Evolutionary conservation across 2,113 vertebrate genomes (phyloP), one percentile per base, ranked within the genome.

Genomic region (Syngnathus floridae): DNA sequence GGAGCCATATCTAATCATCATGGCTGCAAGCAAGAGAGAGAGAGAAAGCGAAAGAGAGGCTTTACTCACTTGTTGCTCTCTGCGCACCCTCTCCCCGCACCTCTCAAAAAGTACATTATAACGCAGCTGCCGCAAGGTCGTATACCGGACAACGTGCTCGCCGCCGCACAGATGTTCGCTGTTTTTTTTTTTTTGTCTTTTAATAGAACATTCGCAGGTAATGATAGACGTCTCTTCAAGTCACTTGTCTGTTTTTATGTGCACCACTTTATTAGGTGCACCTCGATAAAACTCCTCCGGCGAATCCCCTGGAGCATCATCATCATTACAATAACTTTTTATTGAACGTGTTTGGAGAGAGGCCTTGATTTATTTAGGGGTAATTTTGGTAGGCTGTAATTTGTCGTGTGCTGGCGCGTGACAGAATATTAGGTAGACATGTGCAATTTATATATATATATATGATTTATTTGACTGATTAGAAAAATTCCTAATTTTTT

Each of bases 41-140:
- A 65, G 58, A 35, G 26, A 4, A 22, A 56, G 26, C 5, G 14
- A 16, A 26, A 62, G 63, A 74, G 62, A 66, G 61, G 75, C 73
- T 56, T 35, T 56, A 56, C 79, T 84, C 79, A 90, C 87, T 88
- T 87, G 89, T 90, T 90, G 89, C 81, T 64, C 74, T 67, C 51
- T 22, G 51, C 21, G 21, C 51, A 52, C 51, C 51, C 51, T 21
- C 51, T 52, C 51, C 9, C 51, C 9, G n/a, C 21, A 12, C 51
- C 51, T 52, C 51, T 76, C 71, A 36, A 58, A 38, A 59, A 59
- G 36, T n/a, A 36, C 19, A n/a, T 59, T 59, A 11, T 19, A 21
- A 40, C 5, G 19, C 37, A 59, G 36, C 37, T 5, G 36, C 57
- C 59, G 26, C 59, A 16, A 61, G 59, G 6, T 43, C 59, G 12